Percentiles rank a stretch among this genome's conserved stretches.
Evolutionary conservation across 2,888 invertebrate species (phyloP).

Genomic region (Ophion ellenae): DNA sequence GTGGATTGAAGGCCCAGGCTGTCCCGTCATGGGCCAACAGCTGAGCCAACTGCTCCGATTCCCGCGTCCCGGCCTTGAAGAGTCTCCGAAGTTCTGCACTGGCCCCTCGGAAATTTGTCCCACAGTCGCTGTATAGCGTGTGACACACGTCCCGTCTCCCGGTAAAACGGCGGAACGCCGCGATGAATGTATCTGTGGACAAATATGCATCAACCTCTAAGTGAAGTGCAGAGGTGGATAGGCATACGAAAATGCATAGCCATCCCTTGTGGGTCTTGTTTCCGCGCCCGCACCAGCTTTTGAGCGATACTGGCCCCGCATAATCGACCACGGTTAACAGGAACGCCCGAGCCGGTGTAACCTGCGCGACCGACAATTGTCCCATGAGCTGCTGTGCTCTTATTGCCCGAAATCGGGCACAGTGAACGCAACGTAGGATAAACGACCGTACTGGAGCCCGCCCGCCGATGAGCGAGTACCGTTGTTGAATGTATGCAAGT

Average conservation of each 20-base stretch:
- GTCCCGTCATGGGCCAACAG: no score
- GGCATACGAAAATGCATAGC: slow-evolving; percentile 35
- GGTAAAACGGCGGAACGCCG: slow-evolving; percentile 66
- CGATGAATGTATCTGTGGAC: slow-evolving; percentile 66
- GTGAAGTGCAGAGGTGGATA: slow-evolving; percentile 65
- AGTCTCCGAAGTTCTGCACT: background rate
- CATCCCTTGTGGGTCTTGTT: slow-evolving; percentile 61
- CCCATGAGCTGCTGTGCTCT: no score
- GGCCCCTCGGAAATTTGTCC: background rate
- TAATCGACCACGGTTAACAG: slow-evolving; percentile 64
- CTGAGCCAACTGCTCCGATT: background rate
- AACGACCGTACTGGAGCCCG: slow-evolving; percentile 47
- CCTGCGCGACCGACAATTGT: slow-evolving; percentile 9
- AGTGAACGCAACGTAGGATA: slow-evolving; percentile 46
- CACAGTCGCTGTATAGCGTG: background rate
- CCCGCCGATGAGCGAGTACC: slow-evolving; percentile 55
- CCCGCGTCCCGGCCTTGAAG: background rate
- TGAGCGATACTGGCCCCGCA: slow-evolving; percentile 61
- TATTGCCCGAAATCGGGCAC: slow-evolving; percentile 1
- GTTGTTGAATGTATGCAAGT: no score
- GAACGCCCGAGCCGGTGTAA: slow-evolving; percentile 24
- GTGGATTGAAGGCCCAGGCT: slow-evolving; percentile 7
- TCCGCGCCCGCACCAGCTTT: slow-evolving; percentile 43
- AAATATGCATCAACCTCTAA: slow-evolving; percentile 66
- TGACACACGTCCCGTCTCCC: slow-evolving; percentile 63